Base-by-base conservation (phyloP, 1,140 invertebrate species). In the Camponotus pennsylvanicus region DNA sequence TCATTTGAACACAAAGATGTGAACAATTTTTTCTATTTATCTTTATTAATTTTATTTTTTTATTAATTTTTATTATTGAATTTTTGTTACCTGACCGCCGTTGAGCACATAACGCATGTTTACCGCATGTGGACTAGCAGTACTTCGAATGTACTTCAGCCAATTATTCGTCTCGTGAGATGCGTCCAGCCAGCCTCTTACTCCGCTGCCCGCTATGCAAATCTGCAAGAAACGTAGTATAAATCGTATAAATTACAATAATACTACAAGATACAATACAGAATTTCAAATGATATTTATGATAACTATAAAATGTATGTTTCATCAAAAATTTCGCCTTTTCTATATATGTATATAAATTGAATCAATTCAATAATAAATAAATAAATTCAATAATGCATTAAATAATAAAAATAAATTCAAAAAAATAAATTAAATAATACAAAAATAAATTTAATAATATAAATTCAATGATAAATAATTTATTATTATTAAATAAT, bases 141-240 rank as follows among this genome's bases (percentile, higher is more conserved):
- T 96, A 42, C 96, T 96, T 75, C 97, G 96, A 61, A 98, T 96
- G 89, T 97, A 96, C 93, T 98, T 98, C 32, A 98, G 95, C 98
- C 98, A 98, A 93, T 97, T 97, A 63, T 96, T 96, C 59, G 96
- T 96, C 88, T 98, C 97, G 27, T 96, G 92, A 40, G 96, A 97
- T 13, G 97, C 97, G 89, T 98, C 98, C 76, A 98, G 93, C 97
- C 97, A 98, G 79, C 97, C 97, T 86, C 96, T 96, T 18, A 97
- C 96, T 8, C 97, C 97, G 87, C 96, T 96, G 79, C 96, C 96
- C 8, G 96, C 96, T 40, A 97, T 95, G 49, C 95, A 94, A 34
- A 98, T 96, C 98, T 98, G 95, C 59, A 96, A 95, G 71, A 64
- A 9, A 27, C 13, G 6, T 13, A n/a, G 32, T 34, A 49, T 42